Conservation (phyloP, 2,113 vertebrate species). For the Smithornis capensis region DNA sequence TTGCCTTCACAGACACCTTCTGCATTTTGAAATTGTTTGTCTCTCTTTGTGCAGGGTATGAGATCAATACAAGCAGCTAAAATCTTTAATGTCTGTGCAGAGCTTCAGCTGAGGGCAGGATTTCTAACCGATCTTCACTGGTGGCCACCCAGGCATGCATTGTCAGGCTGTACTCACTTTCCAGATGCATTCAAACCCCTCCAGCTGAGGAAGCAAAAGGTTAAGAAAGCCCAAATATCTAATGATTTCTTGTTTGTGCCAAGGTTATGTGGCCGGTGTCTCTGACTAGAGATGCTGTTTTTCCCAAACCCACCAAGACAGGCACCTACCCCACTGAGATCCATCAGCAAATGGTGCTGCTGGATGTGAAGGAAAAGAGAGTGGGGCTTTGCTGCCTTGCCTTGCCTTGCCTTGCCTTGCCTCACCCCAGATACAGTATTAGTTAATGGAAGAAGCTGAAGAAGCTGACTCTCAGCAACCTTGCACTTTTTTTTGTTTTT, state of each 20-base stretch:
- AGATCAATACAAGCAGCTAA: not conserved
- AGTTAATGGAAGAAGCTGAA: not conserved
- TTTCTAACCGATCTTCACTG: not conserved
- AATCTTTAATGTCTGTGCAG: not conserved
- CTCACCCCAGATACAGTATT: not conserved
- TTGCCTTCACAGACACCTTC: not conserved
- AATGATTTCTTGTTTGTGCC: not conserved
- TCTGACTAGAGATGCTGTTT: not conserved
- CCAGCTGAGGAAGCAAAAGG: not conserved
- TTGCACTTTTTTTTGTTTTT: not conserved
- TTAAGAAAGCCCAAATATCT: not conserved
- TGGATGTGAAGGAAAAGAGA: rapidly evolving
- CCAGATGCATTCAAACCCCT: not conserved
- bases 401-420: not conserved
- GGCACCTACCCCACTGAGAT: not conserved
- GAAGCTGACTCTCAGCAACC: not conserved
- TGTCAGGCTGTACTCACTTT: rapidly evolving
- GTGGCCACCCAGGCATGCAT: not conserved
- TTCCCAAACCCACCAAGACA: not conserved
- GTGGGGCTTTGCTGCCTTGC: not conserved
- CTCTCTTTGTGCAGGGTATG: not conserved
- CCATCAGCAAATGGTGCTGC: not conserved
- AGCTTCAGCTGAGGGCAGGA: not conserved
- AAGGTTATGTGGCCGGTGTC: not conserved
- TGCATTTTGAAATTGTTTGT: constrained; percentile 9